phyloP scores from a whole-genome alignment of 2,113 vertebrate species.

The Pedionomus torquatus region DNA sequence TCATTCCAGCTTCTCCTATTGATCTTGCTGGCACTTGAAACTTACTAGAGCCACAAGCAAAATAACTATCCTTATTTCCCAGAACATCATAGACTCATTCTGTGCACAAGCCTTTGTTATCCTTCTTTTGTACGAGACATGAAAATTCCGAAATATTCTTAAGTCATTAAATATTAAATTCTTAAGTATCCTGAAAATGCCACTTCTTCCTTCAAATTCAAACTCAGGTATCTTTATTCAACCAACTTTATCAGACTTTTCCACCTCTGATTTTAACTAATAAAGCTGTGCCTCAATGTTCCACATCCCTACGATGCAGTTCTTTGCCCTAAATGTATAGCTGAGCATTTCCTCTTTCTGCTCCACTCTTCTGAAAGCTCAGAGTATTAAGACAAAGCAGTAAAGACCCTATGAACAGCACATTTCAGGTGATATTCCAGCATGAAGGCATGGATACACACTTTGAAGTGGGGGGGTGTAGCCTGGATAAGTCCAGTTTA shows the following conservation, averaged over 20 bases:
- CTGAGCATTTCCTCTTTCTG: neutral
- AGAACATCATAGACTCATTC: neutral
- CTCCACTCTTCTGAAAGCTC: neutral
- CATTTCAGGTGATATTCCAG: neutral
- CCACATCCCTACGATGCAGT: neutral
- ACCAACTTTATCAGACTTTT: neutral
- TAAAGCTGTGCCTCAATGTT: neutral
- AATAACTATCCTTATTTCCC: neutral
- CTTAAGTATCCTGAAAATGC: neutral
- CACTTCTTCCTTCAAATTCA: neutral
- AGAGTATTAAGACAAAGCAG: neutral
- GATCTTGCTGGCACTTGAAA: neutral
- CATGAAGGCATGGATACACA: neutral
- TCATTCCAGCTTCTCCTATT: neutral
- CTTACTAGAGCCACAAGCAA: neutral
- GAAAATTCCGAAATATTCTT: neutral
- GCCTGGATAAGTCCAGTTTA: neutral
- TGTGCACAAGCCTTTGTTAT: neutral
- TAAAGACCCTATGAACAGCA: neutral
- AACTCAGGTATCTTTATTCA: neutral
- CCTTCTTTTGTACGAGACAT: neutral
- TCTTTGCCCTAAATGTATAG: neutral
- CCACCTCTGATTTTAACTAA: neutral
- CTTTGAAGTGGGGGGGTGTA: accelerated
- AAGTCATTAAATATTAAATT: neutral